Percentiles rank a stretch among this genome's conserved stretches.
These are phyloP conservation scores for Pyrocoelia pectoralis DNA, from an alignment of 2,888 invertebrate genomes.

Conservation along the genomic window DNA sequence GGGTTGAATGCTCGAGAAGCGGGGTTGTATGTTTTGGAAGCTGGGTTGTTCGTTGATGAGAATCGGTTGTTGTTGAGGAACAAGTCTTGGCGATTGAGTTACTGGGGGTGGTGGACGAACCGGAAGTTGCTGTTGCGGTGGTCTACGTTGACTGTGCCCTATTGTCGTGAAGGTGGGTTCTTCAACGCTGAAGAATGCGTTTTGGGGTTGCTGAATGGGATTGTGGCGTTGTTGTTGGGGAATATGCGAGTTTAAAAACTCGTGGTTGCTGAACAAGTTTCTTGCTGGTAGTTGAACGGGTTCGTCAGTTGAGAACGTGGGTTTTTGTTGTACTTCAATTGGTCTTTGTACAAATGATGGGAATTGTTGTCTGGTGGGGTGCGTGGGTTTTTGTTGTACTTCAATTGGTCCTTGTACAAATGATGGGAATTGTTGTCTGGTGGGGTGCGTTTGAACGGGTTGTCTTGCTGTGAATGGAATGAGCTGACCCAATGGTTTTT, in stretches of 20 bases:
- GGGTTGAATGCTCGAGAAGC: neutral
- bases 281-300: neutral
- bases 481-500: neutral
- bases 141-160: neutral
- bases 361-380: neutral
- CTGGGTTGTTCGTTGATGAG: neutral
- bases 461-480: neutral
- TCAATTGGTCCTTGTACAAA: neutral
- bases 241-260: too few species aligned
- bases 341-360: neutral
- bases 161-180: conserved; percentile 5
- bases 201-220: neutral
- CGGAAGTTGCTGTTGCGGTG: neutral
- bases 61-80: neutral
- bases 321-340: neutral
- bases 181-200: conserved; percentile 14
- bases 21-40: neutral
- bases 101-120: neutral
- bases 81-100: neutral
- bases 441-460: neutral
- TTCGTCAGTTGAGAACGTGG: neutral
- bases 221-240: too few species aligned
- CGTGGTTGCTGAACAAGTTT: neutral
- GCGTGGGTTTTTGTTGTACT: neutral
- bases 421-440: neutral